Conservation (phyloP, 2,113 vertebrate genomes). For the Arothron firmamentum region DNA sequence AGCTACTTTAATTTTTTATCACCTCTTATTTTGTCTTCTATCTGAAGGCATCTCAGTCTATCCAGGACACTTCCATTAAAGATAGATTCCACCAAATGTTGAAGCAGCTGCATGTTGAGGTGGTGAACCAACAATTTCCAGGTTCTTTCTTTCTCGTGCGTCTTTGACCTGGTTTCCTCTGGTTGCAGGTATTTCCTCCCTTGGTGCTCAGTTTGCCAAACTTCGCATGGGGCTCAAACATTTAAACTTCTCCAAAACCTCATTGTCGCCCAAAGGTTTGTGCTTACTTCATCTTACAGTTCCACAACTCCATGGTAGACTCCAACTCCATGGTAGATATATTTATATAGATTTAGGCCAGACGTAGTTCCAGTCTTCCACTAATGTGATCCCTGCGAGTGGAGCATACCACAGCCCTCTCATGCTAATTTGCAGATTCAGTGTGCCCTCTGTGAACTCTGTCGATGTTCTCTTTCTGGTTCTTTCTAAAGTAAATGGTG, state of each 20-base stretch:
- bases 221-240: conserved; percentile 89
- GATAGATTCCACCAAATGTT: conserved; percentile 14
- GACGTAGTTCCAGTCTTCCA: no score
- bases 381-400: no score
- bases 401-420: no score
- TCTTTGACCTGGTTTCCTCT: neutral
- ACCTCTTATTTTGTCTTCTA: neutral
- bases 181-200: conserved; percentile 82
- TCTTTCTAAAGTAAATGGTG: conserved; percentile 15
- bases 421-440: no score
- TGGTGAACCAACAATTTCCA: neutral
- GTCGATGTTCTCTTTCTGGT: neutral
- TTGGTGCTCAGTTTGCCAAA: conserved; percentile 93
- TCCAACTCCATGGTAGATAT: conserved; percentile 4
- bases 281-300: neutral
- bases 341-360: no score
- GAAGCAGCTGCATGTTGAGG: neutral
- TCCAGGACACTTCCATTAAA: conserved; percentile 40
- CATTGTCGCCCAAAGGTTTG: conserved; percentile 94
- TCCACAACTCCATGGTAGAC: no score
- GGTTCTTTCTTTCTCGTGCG: neutral
- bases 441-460: neutral
- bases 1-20: conserved; percentile 44
- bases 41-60: conserved; percentile 6
- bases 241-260: conserved; percentile 95